phyloP scores from a whole-genome alignment of 2,797 vertebrate genomes.

The Dromococcyx pavoninus region DNA sequence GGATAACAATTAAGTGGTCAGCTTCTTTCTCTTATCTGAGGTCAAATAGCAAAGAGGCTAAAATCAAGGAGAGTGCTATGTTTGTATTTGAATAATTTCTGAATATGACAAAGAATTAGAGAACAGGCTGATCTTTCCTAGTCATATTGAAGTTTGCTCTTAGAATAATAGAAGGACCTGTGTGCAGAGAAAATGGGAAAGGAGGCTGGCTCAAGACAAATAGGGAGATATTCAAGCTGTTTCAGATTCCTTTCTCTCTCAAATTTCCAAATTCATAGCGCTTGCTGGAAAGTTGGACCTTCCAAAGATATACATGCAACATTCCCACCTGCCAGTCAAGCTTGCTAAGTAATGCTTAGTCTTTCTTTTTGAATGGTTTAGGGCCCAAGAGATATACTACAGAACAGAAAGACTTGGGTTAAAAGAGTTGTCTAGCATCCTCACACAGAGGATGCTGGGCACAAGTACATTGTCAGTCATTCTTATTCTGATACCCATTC shows the following conservation, averaged over 20 bases:
- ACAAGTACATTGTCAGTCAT: rapidly evolving
- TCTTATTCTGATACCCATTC: not conserved
- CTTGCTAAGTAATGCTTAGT: not conserved
- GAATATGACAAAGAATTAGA: not conserved
- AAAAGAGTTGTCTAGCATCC: too few species aligned
- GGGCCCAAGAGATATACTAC: not conserved
- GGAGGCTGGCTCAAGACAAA: not conserved
- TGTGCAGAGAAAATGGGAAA: rapidly evolving
- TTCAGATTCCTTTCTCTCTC: not conserved
- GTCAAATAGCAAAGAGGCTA: not conserved
- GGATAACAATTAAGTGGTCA: not conserved
- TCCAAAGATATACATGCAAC: not conserved
- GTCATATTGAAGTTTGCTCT: not conserved
- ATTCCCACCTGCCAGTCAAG: not conserved
- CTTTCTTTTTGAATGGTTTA: not conserved
- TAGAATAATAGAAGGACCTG: not conserved
- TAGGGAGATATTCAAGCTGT: not conserved
- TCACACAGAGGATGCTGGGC: not conserved
- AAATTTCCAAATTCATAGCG: not conserved
- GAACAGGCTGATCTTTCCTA: not conserved
- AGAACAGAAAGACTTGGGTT: not conserved
- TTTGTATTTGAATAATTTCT: not conserved
- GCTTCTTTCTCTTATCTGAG: not conserved
- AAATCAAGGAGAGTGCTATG: not conserved
- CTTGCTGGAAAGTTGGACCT: not conserved